Percentiles rank a stretch among this genome's conserved stretches.
Conservation (phyloP, 2,888 invertebrate genomes). For the Coleophora deauratella region DNA sequence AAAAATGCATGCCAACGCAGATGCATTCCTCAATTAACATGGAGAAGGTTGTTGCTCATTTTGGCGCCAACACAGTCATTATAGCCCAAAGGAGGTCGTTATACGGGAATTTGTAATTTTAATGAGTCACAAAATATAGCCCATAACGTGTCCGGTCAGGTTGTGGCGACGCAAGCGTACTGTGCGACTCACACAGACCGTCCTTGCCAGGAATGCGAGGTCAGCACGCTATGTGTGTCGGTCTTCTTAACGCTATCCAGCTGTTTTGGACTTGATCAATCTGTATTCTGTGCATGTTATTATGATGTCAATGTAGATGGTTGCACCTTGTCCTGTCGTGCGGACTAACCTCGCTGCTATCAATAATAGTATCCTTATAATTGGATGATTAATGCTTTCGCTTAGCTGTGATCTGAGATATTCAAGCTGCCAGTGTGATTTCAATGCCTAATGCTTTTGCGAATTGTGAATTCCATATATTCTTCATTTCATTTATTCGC, state of each 20-base stretch:
- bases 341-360: slow-evolving; percentile 1
- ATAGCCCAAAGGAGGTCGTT: slow-evolving; percentile 7
- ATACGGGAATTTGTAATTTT: slow-evolving; percentile 16
- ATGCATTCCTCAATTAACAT: too few species aligned
- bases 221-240: slow-evolving; percentile 55
- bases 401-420: background rate
- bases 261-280: slow-evolving; percentile 48
- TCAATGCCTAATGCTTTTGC: too few species aligned
- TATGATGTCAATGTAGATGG: slow-evolving; percentile 35
- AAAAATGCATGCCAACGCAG: too few species aligned
- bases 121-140: slow-evolving; percentile 15
- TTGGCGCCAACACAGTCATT: slow-evolving; percentile 3
- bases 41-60: background rate
- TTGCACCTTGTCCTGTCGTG: slow-evolving; percentile 30
- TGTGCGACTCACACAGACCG: slow-evolving; percentile 48
- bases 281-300: slow-evolving; percentile 52
- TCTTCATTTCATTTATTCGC: too few species aligned
- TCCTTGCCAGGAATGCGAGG: slow-evolving; percentile 74
- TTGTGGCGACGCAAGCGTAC: background rate
- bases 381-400: background rate
- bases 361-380: background rate
- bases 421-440: too few species aligned
- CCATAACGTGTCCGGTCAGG: slow-evolving; percentile 18
- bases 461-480: too few species aligned
- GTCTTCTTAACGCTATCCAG: slow-evolving; percentile 52